Base-by-base conservation (phyloP, 2,888 invertebrate species). In the Lysandra coridon region DNA sequence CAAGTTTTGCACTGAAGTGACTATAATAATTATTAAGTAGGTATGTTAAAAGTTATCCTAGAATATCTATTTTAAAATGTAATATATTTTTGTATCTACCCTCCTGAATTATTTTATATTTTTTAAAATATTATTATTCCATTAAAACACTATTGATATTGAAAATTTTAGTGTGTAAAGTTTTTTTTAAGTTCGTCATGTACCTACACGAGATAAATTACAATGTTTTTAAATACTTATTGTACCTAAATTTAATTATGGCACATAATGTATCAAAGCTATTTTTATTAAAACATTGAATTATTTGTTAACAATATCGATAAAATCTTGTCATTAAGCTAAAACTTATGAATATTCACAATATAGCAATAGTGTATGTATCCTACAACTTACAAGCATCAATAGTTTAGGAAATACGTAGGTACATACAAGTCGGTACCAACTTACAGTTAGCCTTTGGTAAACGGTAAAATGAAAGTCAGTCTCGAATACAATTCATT, bases 391-490 rank as follows among this genome's bases (percentile, higher is more conserved):
- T 64, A 64, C 30, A 69, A 69, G 33, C 33, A 69, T 30, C 4
- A 30, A 14, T 33, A 33, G 23, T 33, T 33, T 37, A 69, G 69
- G 23, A 44, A 44, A 44, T 53, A n/a, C 2, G 12, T 23, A 57
- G 7, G 1, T 10, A 53, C 12, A 6, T 30, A 57, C 1, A 69
- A 76, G 53, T 57, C 53, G 33, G 53, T 53, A 75, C 75, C 75
- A 76, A 76, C 53, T 57, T 76, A 76, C 12, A 76, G 76, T 76
- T 76, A 76, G 57, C 76, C 76, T 76, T 76, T 76, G 76, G 76
- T 76, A 76, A 57, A 53, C 23, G 44, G 30, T 49, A 75, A 44
- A 75, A 30, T 69, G 49, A 74, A 49, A 1, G 23, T 75, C 75
- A 75, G 75, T 75, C 75, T 75, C 75, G 49, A 75, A 14, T 44